Percentiles rank a stretch among this genome's conserved stretches.
Conservation (phyloP, 2,113 vertebrate species). For the Pelusios castaneus region DNA sequence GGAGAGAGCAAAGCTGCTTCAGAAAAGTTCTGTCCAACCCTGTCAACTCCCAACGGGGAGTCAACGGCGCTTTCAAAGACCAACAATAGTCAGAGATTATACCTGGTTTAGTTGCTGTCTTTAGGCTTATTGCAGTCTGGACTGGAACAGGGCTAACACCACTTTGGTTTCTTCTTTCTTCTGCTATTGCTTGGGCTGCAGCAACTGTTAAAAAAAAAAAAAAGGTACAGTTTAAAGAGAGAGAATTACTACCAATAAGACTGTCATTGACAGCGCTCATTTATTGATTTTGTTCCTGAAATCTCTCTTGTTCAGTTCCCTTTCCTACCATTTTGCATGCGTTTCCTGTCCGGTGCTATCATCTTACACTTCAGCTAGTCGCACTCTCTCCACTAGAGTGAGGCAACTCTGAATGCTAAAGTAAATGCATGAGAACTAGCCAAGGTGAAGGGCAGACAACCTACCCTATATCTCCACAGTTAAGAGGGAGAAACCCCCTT, state of each 20-base stretch:
- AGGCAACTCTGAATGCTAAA: not conserved
- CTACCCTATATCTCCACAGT: not conserved
- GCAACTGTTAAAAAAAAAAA: constrained; percentile 82
- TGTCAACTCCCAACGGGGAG: not conserved
- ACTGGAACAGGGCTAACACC: constrained; percentile 72
- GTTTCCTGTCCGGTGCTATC: not conserved
- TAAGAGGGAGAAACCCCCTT: rapidly evolving
- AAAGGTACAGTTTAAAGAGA: not conserved
- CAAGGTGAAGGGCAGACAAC: not conserved
- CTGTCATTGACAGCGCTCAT: not conserved
- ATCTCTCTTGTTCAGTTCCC: not conserved
- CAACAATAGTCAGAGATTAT: constrained; percentile 50
- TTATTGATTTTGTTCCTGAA: not conserved
- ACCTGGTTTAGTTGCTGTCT: constrained; percentile 87
- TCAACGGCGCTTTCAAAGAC: not conserved
- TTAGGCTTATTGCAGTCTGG: constrained; percentile 60
- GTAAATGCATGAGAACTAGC: not conserved
- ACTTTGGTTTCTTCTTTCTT: constrained; percentile 87
- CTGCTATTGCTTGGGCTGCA: constrained; percentile 88
- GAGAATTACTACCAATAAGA: not conserved
- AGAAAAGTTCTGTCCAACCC: not conserved
- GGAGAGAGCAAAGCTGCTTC: not conserved
- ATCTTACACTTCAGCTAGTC: not conserved
- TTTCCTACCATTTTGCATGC: not conserved
- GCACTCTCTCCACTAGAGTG: not conserved